Evolutionary conservation across 2,888 invertebrate genomes (phyloP).

Genomic region (Exocentrus adspersus): DNA sequence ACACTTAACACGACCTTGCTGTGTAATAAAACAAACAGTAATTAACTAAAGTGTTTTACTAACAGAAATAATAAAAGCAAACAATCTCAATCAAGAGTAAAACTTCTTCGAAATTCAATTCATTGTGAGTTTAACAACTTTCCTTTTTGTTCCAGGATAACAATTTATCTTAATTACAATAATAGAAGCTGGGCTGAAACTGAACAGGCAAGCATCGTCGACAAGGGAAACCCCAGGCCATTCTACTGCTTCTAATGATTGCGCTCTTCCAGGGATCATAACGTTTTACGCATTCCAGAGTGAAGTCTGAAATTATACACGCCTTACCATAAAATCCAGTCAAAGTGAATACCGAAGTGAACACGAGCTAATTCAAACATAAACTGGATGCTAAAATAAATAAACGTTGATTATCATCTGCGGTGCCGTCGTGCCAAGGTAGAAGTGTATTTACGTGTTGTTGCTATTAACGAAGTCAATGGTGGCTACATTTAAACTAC

Average conservation of each 20-base stretch:
- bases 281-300: background rate
- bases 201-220: background rate
- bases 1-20: background rate
- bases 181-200: background rate
- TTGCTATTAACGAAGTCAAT: conserved; percentile 23
- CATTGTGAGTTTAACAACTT: background rate
- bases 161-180: background rate
- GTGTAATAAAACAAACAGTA: background rate
- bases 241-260: background rate
- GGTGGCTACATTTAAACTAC: conserved; percentile 12
- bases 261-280: conserved; percentile 9
- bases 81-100: no score
- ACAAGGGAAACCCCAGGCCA: conserved; percentile 10
- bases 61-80: no score
- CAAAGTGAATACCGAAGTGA: conserved; percentile 12
- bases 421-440: conserved; percentile 7
- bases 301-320: conserved; percentile 22
- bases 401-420: conserved; percentile 22
- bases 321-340: conserved; percentile 5
- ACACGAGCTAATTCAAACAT: conserved; percentile 19
- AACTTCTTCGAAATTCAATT: background rate
- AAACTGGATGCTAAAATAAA: conserved; percentile 29
- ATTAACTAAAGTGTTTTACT: background rate
- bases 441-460: conserved; percentile 5
- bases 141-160: background rate